These are phyloP conservation scores for Julus scandinavius DNA, from an alignment of 2,888 invertebrate species.

Conservation along the genomic window DNA sequence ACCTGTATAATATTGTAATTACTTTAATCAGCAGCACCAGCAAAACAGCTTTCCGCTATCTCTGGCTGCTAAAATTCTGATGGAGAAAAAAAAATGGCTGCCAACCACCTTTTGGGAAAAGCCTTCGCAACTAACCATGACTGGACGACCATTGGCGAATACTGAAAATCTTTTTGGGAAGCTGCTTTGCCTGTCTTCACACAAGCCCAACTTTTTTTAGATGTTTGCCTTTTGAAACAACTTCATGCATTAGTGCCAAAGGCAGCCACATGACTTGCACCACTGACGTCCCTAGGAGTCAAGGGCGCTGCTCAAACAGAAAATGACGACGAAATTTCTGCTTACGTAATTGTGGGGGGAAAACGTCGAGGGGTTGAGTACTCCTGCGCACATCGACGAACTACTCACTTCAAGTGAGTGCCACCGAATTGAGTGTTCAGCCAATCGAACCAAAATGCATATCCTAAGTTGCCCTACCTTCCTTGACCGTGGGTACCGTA, in stretches of 20 bases:
- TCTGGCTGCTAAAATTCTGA: not conserved
- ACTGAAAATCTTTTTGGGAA: conserved; percentile 12
- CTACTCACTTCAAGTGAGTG: not conserved
- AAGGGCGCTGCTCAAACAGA: conserved; percentile 29
- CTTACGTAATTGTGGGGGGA: not conserved
- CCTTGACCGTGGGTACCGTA: not conserved
- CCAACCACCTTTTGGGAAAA: conserved; percentile 9
- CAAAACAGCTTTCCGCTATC: conserved; percentile 3
- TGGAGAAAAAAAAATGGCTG: not conserved
- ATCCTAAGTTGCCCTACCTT: not conserved
- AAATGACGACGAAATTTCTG: conserved; percentile 24
- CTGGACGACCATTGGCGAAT: not conserved
- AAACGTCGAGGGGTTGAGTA: not conserved
- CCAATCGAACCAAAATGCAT: not conserved
- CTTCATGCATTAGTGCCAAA: conserved; percentile 23
- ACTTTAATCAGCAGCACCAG: conserved; percentile 3
- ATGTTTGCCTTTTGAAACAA: not conserved
- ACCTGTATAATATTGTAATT: conserved; percentile 34
- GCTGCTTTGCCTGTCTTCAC: conserved; percentile 5
- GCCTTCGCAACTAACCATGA: not conserved
- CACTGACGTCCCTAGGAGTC: conserved; percentile 2
- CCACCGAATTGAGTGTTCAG: not conserved
- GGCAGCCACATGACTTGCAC: conserved; percentile 14
- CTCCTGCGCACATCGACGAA: not conserved
- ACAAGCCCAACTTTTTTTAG: not conserved